Percentiles rank a stretch among this genome's conserved stretches.
These are phyloP conservation scores for Listronotus bonariensis DNA, from an alignment of 1,140 invertebrate species.

Conservation along the genomic window DNA sequence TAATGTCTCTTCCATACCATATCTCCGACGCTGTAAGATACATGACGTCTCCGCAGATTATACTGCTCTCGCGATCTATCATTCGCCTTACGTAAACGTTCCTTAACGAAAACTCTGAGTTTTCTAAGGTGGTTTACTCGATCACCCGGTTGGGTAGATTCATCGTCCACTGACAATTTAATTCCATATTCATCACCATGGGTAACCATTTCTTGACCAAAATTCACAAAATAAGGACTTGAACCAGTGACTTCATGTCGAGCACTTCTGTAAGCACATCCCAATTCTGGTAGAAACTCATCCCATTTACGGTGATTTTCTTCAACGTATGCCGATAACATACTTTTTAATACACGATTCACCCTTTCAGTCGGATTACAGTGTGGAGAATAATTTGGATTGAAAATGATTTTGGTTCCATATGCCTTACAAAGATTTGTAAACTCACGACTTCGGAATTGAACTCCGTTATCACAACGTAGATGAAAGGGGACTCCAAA, in stretches of 20 bases:
- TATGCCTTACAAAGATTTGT: conserved; percentile 17
- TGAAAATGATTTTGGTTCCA: conserved; percentile 17
- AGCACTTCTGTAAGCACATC: conserved; percentile 46
- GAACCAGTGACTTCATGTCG: conserved; percentile 44
- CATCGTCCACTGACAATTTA: not conserved
- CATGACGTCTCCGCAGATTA: not conserved
- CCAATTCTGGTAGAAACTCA: conserved; percentile 40
- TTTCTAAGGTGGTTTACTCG: not conserved
- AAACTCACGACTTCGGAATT: conserved; percentile 25
- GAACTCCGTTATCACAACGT: conserved; percentile 32
- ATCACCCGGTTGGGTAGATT: not conserved
- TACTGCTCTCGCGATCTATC: not conserved
- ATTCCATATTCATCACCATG: conserved; percentile 9
- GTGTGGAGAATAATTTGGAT: conserved; percentile 31
- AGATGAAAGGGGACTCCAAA: conserved; percentile 20
- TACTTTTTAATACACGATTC: conserved; percentile 47
- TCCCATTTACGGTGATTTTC: conserved; percentile 51
- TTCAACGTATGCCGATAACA: conserved; percentile 44
- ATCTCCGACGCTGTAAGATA: too few relatives aligned
- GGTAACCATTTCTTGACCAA: conserved; percentile 34
- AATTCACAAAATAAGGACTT: conserved; percentile 45
- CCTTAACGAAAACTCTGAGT: not conserved
- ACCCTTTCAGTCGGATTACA: conserved; percentile 42
- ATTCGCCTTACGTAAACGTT: not conserved
- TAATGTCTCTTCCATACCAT: too few relatives aligned